Evolutionary conservation across 1,140 invertebrate species (phyloP).

Genomic region (Plodia interpunctella): DNA sequence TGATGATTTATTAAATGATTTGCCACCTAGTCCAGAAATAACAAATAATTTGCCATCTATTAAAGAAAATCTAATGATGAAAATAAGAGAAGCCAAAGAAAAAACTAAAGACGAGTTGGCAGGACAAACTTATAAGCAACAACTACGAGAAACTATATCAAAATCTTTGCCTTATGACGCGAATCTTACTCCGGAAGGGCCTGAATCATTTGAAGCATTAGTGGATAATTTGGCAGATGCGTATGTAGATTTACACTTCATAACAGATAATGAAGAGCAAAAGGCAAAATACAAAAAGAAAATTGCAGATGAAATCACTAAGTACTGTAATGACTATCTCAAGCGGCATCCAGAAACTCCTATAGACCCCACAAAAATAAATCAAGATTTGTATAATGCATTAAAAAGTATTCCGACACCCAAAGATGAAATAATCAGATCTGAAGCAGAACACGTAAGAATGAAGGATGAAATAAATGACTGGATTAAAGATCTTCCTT

Average conservation of each 20-base stretch:
- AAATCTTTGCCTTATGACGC: constrained; percentile 25
- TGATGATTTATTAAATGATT: constrained; percentile 24
- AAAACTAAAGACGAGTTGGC: constrained; percentile 21
- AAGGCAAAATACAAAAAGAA: constrained; percentile 27
- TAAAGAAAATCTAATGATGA: constrained; percentile 23
- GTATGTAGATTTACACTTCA: constrained; percentile 36
- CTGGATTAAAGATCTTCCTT: constrained; percentile 27
- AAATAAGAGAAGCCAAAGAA: constrained; percentile 21
- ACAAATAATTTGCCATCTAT: constrained; percentile 15
- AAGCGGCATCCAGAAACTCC: constrained; percentile 25
- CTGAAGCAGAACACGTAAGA: constrained; percentile 26
- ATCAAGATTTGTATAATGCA: constrained; percentile 30
- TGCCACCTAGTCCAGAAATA: constrained; percentile 22
- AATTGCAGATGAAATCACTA: constrained; percentile 26
- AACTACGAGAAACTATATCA: constrained; percentile 31
- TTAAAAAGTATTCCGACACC: constrained; percentile 34
- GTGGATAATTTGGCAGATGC: constrained; percentile 40
- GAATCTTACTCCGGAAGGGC: constrained; percentile 19
- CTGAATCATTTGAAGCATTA: constrained; percentile 31
- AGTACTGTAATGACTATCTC: constrained; percentile 34
- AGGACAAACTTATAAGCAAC: constrained; percentile 29
- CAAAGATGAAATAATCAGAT: constrained; percentile 24
- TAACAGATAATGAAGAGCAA: constrained; percentile 16
- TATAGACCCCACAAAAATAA: constrained; percentile 24
- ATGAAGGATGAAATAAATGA: constrained; percentile 29